Evolutionary conservation across 2,888 invertebrate genomes (phyloP), one percentile per base, ranked within the genome.

Genomic region (Pandemis heparana): DNA sequence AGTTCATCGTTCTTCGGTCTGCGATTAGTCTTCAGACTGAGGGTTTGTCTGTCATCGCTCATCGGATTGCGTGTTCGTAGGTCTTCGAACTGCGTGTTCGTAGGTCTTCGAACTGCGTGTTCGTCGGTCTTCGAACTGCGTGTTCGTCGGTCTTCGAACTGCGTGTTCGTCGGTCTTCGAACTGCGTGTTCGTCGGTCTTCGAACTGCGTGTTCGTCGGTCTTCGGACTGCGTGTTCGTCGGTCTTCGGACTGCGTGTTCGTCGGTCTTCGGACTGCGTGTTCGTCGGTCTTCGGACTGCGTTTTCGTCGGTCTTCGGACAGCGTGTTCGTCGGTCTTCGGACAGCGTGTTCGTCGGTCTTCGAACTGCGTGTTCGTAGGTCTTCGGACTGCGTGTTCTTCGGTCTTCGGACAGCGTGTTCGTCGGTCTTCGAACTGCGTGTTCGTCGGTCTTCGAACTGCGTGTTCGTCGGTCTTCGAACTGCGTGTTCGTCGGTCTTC

Each of bases 161-260:
- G n/a, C 67, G 9, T 18, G 61, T 41, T 61, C 39, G 16, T 41
- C 18, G 16, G 59, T 6, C 59, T 59, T 43, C 70, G 41, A 51
- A 32, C n/a, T 48, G 18, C 18, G 48, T n/a, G 16, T 41, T 66
- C 66, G 56, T 41, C 53, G 51, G 61, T 9, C 61, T 60, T 16
- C 61, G 41, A 8, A n/a, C 32, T n/a, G 18, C 12, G 64, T n/a
- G 38, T 18, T 66, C 53, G 56, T 56, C 53, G 63, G 71, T 46
- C 71, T 32, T 48, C 46, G 39, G 4, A 41, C 56, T 71, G 51
- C 65, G 39, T 5, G 63, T 46, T 43, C 23, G 32, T 38, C 51
- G 16, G 39, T 12, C 38, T 1, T 43, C 39, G 14, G 5, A n/a
- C 32, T 41, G 14, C 32, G 39, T 10, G 38, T 39, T 41, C 53